These are phyloP conservation scores for Ganaspis brasiliensis DNA, from an alignment of 2,888 invertebrate species.

Conservation along the genomic window DNA sequence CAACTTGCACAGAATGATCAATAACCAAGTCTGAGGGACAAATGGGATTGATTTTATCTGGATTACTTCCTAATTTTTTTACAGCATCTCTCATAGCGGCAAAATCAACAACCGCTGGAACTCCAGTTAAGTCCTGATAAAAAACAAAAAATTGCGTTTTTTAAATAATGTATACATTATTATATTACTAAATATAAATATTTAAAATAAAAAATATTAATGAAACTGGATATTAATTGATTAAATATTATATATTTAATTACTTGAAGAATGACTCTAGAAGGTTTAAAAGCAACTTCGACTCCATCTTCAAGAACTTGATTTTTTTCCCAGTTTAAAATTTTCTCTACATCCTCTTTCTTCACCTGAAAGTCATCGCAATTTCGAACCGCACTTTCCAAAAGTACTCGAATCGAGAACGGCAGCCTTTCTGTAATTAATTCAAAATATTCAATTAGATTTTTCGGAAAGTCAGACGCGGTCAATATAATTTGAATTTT, in stretches of 20 bases:
- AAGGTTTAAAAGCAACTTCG: slow-evolving; percentile 98
- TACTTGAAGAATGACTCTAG: slow-evolving; percentile 97
- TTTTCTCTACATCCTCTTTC: slow-evolving; percentile 92
- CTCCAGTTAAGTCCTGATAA: slow-evolving; percentile 94
- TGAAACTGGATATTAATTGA: neutral
- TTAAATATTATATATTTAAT: slow-evolving; percentile 20
- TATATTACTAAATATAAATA: neutral
- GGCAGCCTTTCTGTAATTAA: slow-evolving; percentile 88
- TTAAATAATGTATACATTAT: neutral
- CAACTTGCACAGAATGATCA: slow-evolving; percentile 99
- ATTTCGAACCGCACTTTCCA: slow-evolving; percentile 97
- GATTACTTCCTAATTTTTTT: slow-evolving; percentile 91
- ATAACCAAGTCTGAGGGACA: slow-evolving; percentile 99
- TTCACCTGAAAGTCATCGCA: slow-evolving; percentile 97
- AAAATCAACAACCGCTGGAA: slow-evolving; percentile 99
- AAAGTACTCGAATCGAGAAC: slow-evolving; percentile 93
- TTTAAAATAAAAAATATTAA: neutral
- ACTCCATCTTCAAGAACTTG: slow-evolving; percentile 87
- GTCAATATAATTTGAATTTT: slow-evolving; percentile 11
- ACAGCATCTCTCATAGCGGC: slow-evolving; percentile 99
- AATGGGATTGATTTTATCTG: slow-evolving; percentile 96
- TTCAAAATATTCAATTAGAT: slow-evolving; percentile 44
- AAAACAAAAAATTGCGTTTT: too few relatives aligned
- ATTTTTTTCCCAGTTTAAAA: slow-evolving; percentile 93
- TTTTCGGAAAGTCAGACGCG: slow-evolving; percentile 2